Conservation (phyloP, 2,113 vertebrate species). For the Syrmaticus mikado region DNA sequence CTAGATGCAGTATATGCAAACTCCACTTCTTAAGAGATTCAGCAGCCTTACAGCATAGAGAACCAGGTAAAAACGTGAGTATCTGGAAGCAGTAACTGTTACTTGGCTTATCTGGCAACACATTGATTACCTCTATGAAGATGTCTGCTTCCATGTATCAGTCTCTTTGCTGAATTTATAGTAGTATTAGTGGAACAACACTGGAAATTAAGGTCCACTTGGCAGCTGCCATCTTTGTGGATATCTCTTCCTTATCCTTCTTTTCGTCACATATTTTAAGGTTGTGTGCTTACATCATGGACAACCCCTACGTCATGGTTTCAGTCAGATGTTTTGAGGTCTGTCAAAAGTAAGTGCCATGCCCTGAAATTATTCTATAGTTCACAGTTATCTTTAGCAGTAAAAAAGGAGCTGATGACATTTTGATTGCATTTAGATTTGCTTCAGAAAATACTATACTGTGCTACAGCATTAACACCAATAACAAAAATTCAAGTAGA, state of each 20-base stretch:
- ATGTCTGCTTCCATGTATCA: background rate
- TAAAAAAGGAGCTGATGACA: slow-evolving; percentile 16
- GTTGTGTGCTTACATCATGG: background rate
- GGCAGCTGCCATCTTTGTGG: background rate
- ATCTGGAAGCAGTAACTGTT: background rate
- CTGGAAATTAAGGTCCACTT: background rate
- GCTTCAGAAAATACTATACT: background rate
- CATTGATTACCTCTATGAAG: background rate
- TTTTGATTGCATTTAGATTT: slow-evolving; percentile 1
- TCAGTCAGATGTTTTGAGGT: background rate
- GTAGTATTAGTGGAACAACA: background rate
- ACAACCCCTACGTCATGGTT: background rate
- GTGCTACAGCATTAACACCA: background rate
- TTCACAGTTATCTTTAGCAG: background rate
- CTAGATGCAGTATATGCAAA: background rate
- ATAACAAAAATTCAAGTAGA: slow-evolving; percentile 28
- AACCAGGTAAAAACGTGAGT: background rate
- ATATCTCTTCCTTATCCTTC: background rate
- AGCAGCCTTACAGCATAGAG: background rate
- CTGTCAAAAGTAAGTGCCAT: slow-evolving; percentile 18
- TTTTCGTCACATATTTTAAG: background rate
- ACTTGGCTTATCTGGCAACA: background rate
- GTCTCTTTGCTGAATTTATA: background rate
- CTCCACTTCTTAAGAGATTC: background rate
- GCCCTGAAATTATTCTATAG: background rate